phyloP scores from a whole-genome alignment of 2,888 invertebrate species.

The Drosophila ustulata region DNA sequence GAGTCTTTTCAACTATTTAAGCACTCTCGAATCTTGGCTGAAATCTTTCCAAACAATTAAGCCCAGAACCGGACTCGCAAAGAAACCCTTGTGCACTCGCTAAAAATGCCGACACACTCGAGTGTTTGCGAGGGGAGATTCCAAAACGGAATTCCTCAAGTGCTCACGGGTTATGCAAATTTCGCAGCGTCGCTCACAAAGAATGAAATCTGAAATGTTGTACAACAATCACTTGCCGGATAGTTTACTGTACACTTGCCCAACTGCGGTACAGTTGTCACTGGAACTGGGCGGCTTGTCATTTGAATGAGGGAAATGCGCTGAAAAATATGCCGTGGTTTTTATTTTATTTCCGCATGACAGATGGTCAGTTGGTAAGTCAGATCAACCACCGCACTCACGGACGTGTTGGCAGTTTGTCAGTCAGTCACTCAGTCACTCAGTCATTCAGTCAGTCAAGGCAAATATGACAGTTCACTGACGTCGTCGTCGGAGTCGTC shows the following conservation, averaged over 20 bases:
- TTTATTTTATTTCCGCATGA: slow-evolving; percentile 62
- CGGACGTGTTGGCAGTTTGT: slow-evolving; percentile 60
- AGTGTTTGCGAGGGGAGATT: slow-evolving; percentile 50
- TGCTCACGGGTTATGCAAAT: slow-evolving; percentile 74
- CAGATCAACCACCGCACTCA: slow-evolving; percentile 71
- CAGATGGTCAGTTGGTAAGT: slow-evolving; percentile 83
- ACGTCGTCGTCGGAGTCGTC: slow-evolving; percentile 57
- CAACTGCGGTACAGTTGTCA: slow-evolving; percentile 71
- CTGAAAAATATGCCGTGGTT: slow-evolving; percentile 68
- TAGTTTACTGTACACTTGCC: slow-evolving; percentile 64
- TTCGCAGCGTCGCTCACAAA: slow-evolving; percentile 30
- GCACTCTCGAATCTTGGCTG: slow-evolving; percentile 13
- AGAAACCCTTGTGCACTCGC: slow-evolving; percentile 5
- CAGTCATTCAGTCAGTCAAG: slow-evolving; percentile 63
- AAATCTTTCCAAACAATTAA: slow-evolving; percentile 76
- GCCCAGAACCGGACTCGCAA: slow-evolving; percentile 50
- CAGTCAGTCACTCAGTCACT: slow-evolving; percentile 43
- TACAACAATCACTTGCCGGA: slow-evolving; percentile 43
- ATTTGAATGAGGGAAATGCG: slow-evolving; percentile 62
- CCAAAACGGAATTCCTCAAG: slow-evolving; percentile 69
- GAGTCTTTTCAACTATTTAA: neutral
- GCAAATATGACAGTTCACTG: slow-evolving; percentile 78
- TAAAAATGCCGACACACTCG: slow-evolving; percentile 76
- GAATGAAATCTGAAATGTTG: slow-evolving; percentile 27
- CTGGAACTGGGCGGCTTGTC: slow-evolving; percentile 40